Evolutionary conservation across 2,888 invertebrate genomes (phyloP), one percentile per base, ranked within the genome.

Genomic region (Calephelis perditalis): DNA sequence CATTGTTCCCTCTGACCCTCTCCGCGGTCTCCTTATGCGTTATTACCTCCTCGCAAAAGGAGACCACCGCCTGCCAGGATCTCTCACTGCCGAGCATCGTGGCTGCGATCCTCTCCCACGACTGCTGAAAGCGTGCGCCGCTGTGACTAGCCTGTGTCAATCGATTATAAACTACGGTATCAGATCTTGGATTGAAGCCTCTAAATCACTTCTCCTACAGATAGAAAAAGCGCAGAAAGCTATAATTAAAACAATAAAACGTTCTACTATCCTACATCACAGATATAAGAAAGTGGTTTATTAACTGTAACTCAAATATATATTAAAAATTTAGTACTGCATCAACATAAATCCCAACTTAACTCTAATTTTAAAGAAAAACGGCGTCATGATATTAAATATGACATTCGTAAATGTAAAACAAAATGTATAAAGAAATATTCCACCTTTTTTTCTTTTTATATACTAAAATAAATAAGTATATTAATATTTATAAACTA

Each of bases 231-330:
- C 46, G 11, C 46, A 46, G 12, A 46, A 11, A n/a, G 46, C 46
- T n/a, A 12, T 11, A n/a, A 46, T 46, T 12, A 46, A 46, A 46
- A 46, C 46, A 46, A 46, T 46, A n/a, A n/a, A n/a, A 46, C 44
- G 4, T 45, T 45, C 11, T 45, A 45, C 44, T 45, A 45, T 10
- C 44, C 44, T 10, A 11, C 44, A 45, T 45, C 44, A 5, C 10
- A 45, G 11, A 5, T 45, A 11, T 45, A 11, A 10, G 11, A 45
- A 45, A 11, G 44, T 45, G 44, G 11, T 11, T 45, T 45, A 5
- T 45, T 45, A 11, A 45, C 44, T 45, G 10, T 10, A 2, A 8
- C 9, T 11, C 10, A 45, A 45, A 45, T 45, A 0, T 45, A 11
- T 11, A 45, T 45, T 45, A 10, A 45, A 45, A 45, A 45, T 2